These are phyloP conservation scores for Cyclura pinguis DNA, from an alignment of 2,797 vertebrate species.

Conservation along the genomic window DNA sequence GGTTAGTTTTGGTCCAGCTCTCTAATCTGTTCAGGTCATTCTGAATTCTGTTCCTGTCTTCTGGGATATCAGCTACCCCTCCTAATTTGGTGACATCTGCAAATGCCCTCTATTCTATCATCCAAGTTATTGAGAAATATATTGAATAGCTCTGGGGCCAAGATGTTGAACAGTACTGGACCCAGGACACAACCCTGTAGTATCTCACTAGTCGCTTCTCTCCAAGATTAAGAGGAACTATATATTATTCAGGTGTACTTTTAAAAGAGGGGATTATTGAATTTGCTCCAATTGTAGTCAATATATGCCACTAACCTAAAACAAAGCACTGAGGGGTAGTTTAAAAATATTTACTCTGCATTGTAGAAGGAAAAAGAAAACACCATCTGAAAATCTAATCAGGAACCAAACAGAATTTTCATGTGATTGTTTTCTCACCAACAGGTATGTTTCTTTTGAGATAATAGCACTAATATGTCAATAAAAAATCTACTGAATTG, in stretches of 20 bases:
- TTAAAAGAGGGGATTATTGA: background rate
- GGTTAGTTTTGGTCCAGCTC: too few relatives aligned
- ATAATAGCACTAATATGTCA: background rate
- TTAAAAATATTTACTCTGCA: background rate
- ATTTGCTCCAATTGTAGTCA: slow-evolving; percentile 1
- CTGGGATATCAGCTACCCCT: too few relatives aligned
- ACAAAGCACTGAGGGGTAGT: background rate
- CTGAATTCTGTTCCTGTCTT: too few relatives aligned
- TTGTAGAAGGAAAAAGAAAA: background rate
- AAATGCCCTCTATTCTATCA: too few relatives aligned
- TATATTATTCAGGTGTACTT: background rate
- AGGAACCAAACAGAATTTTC: background rate
- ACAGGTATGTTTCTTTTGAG: background rate
- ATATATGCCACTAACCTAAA: background rate
- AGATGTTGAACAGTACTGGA: too few relatives aligned
- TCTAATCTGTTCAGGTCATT: too few relatives aligned
- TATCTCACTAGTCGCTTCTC: too few relatives aligned
- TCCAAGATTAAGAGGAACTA: too few relatives aligned
- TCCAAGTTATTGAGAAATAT: too few relatives aligned
- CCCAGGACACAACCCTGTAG: too few relatives aligned
- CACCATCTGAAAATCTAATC: background rate
- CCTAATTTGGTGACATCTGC: too few relatives aligned
- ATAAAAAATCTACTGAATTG: slow-evolving; percentile 42
- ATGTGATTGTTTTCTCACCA: background rate
- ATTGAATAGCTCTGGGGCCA: too few relatives aligned